A percentile compares a stretch with the other conserved stretches of the same genome.
Conservation (phyloP, 1,140 invertebrate genomes). For the Papilio helenus region DNA sequence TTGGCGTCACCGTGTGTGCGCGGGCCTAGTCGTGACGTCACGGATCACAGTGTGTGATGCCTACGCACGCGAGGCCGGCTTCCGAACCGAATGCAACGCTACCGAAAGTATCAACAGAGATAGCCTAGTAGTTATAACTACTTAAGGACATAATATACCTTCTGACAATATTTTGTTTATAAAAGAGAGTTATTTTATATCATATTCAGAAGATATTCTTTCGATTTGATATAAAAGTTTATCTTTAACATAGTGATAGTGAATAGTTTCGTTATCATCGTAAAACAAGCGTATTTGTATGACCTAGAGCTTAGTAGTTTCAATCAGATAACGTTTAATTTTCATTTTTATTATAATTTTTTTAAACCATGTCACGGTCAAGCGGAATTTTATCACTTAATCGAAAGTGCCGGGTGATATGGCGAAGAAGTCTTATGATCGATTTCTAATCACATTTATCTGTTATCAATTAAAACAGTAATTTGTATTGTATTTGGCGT, state of each 20-base stretch:
- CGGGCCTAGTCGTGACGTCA: conserved; percentile 51
- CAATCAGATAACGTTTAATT: conserved; percentile 29
- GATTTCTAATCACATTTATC: neutral
- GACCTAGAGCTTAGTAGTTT: conserved; percentile 35
- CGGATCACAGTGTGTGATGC: conserved; percentile 52
- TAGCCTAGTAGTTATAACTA: too few relatives aligned
- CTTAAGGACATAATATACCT: too few relatives aligned
- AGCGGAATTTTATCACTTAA: conserved; percentile 25
- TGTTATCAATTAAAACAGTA: conserved; percentile 21
- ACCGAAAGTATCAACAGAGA: neutral
- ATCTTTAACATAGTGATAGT: neutral
- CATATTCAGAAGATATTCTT: too few relatives aligned
- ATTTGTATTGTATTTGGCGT: conserved; percentile 29
- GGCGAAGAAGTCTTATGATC: neutral
- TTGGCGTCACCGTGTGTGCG: conserved; percentile 59
- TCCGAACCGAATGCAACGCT: conserved; percentile 53
- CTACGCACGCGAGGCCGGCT: conserved; percentile 64
- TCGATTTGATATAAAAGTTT: neutral
- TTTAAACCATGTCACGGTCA: conserved; percentile 36
- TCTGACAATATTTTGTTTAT: too few relatives aligned
- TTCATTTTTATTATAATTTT: conserved; percentile 36
- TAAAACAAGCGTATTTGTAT: neutral
- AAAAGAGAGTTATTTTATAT: too few relatives aligned
- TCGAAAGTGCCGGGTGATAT: conserved; percentile 17
- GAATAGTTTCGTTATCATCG: conserved; percentile 9